Evolutionary conservation across 2,113 vertebrate species (phyloP).

Genomic region (Platichthys flesus): DNA sequence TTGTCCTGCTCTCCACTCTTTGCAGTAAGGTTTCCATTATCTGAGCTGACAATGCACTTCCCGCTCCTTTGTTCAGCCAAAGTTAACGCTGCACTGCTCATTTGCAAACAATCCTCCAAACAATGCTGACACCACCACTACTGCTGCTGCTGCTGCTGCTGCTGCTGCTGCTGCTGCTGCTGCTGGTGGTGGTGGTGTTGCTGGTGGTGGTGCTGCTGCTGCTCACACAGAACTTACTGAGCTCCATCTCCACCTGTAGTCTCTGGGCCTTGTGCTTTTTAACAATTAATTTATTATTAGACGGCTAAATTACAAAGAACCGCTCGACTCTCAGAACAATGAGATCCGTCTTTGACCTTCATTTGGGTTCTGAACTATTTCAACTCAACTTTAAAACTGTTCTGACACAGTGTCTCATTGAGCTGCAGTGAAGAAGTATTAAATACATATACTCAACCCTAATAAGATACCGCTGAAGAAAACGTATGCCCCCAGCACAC

Average conservation of each 20-base stretch:
- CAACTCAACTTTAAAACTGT: not conserved
- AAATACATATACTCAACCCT: too few species aligned
- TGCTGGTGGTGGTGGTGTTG: slow-evolving; percentile 1
- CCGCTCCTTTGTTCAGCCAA: slow-evolving; percentile 1
- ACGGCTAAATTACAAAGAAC: not conserved
- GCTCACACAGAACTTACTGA: slow-evolving; percentile 3
- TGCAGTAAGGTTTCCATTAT: slow-evolving; percentile 6
- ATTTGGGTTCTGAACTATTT: not conserved
- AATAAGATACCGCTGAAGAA: too few species aligned
- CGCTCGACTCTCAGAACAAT: too few species aligned
- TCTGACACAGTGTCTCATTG: too few species aligned
- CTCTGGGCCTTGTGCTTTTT: not conserved
- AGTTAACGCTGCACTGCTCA: slow-evolving; percentile 29
- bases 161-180: not conserved
- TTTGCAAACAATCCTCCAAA: slow-evolving; percentile 52
- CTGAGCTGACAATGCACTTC: slow-evolving; percentile 16
- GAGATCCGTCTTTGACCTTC: not conserved
- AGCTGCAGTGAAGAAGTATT: too few species aligned
- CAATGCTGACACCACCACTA: slow-evolving; percentile 26
- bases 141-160: not conserved
- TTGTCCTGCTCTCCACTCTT: slow-evolving; percentile 18
- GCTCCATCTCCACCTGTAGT: slow-evolving; percentile 27
- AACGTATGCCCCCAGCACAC: too few species aligned
- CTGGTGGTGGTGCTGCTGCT: not conserved
- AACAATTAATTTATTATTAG: not conserved